A percentile compares a stretch with the other conserved stretches of the same genome.
Evolutionary conservation across 2,113 vertebrate species (phyloP).

Genomic region (Micronisus gabar): DNA sequence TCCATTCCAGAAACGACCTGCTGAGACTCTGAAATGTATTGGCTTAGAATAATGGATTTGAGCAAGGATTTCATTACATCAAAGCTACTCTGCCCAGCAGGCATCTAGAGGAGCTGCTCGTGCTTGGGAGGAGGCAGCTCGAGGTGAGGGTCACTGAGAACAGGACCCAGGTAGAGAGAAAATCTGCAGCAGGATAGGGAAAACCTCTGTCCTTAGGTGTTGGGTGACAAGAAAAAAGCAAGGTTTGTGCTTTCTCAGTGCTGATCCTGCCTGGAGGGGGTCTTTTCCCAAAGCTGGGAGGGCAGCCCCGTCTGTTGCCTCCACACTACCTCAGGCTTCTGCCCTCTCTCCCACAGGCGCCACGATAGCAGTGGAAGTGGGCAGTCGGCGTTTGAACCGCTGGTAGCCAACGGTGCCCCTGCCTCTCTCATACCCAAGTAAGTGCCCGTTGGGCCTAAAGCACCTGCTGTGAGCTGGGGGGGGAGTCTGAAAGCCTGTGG

Average conservation of each 20-base stretch:
- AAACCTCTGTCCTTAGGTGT: not conserved
- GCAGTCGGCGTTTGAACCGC: constrained; percentile 85
- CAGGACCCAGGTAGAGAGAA: not conserved
- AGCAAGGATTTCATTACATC: not conserved
- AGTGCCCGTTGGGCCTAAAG: constrained; percentile 17
- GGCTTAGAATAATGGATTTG: not conserved
- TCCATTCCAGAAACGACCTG: not conserved
- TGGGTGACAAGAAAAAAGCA: not conserved
- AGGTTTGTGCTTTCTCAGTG: not conserved
- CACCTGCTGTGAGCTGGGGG: not conserved
- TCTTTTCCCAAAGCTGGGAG: not conserved
- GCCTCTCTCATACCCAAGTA: constrained; percentile 89
- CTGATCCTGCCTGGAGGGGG: not conserved
- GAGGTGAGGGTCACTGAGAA: not conserved
- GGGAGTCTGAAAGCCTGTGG: not conserved
- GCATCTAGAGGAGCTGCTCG: not conserved
- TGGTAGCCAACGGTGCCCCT: constrained; percentile 84
- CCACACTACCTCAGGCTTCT: not conserved
- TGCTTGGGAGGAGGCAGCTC: not conserved
- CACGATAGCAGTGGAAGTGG: constrained; percentile 86
- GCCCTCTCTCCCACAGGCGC: constrained; percentile 71
- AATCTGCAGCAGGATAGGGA: not conserved
- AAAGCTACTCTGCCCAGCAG: not conserved
- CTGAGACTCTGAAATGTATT: not conserved
- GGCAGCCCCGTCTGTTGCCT: not conserved